Conservation (phyloP, 2,113 vertebrate species). For the Carassius auratus region DNA sequence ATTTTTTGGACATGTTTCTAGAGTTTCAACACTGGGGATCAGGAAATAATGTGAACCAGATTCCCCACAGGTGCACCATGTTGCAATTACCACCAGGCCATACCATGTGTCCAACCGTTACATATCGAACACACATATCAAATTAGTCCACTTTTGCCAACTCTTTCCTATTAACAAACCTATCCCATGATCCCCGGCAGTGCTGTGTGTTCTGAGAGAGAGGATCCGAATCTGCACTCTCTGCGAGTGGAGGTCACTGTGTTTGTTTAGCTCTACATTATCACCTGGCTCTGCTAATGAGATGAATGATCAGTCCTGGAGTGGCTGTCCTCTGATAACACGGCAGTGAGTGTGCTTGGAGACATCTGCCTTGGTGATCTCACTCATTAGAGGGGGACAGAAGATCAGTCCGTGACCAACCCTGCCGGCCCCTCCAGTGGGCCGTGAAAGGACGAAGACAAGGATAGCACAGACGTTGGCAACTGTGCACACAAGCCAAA, state of each 20-base stretch:
- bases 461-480: constrained; percentile 7
- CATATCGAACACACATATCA: not conserved
- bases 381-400: constrained; percentile 36
- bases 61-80: not conserved
- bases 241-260: not conserved
- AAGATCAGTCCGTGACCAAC: constrained; percentile 17
- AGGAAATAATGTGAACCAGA: not conserved
- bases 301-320: constrained; percentile 34
- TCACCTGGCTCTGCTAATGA: constrained; percentile 17
- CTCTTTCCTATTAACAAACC: not conserved
- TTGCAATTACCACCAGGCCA: not conserved
- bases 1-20: not conserved
- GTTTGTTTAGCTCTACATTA: constrained; percentile 24
- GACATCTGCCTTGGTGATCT: constrained; percentile 35
- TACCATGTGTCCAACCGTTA: not conserved
- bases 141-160: not conserved
- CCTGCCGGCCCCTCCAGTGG: constrained; percentile 21
- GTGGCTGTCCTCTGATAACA: constrained; percentile 5
- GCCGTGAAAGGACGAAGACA: constrained; percentile 18
- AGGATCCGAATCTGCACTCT: not conserved
- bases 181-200: not conserved
- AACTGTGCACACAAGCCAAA: not conserved
- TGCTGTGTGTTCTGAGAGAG: not conserved
- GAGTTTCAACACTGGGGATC: not conserved
- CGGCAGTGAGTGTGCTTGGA: not conserved